Percentiles rank a stretch among this genome's conserved stretches.
Conservation (phyloP, 2,888 invertebrate genomes). For the Lepidocyrtoides sp. region DNA sequence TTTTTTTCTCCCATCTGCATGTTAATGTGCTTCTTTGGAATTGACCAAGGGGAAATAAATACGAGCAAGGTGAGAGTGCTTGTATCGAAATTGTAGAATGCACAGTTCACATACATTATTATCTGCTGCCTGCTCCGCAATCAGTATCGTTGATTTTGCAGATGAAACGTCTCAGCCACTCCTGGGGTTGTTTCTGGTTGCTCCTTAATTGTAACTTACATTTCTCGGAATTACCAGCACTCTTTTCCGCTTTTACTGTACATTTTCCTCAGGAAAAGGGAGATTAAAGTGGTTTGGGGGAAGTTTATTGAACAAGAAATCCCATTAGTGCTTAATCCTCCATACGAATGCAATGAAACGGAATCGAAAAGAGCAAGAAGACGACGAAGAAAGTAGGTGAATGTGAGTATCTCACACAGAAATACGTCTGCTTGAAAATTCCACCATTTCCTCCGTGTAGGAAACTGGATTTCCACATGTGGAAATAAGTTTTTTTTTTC, state of each 20-base stretch:
- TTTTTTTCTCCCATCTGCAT: background rate
- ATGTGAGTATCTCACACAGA: background rate
- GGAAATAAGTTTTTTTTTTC: background rate
- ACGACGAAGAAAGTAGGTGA: slow-evolving; percentile 39
- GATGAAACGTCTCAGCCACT: slow-evolving; percentile 49
- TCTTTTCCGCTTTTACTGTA: slow-evolving; percentile 46
- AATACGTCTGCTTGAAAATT: background rate
- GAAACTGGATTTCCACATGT: slow-evolving; percentile 12
- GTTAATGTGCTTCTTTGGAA: background rate
- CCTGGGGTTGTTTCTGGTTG: slow-evolving; percentile 21
- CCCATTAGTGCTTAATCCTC: slow-evolving; percentile 77
- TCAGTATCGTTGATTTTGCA: slow-evolving; percentile 15
- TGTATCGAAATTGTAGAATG: background rate
- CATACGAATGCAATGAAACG: slow-evolving; percentile 71
- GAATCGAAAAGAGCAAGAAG: slow-evolving; percentile 61
- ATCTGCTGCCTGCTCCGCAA: background rate
- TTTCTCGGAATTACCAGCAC: slow-evolving; percentile 59
- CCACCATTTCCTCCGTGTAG: background rate
- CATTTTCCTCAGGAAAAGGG: slow-evolving; percentile 62
- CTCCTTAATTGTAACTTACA: slow-evolving; percentile 67
- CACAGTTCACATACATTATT: background rate
- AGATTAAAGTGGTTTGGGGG: slow-evolving; percentile 77
- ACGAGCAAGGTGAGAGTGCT: background rate
- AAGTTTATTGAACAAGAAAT: slow-evolving; percentile 79
- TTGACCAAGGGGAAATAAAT: background rate